phyloP scores from a whole-genome alignment of 1,140 invertebrate species.

The Littorina saxatilis region DNA sequence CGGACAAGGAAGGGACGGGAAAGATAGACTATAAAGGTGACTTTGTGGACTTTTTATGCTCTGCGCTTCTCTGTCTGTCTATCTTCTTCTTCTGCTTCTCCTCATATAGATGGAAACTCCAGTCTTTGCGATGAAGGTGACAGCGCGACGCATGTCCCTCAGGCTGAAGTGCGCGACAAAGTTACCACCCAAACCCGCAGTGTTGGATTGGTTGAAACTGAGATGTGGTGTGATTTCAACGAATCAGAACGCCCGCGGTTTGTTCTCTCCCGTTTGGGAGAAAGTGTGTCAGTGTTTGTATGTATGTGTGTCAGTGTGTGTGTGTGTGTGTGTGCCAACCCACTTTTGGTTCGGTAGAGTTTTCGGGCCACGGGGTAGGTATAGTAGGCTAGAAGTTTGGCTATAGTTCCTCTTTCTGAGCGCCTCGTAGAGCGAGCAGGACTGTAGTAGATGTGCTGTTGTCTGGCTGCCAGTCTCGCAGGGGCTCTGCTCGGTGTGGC shows the following conservation, averaged over 20 bases:
- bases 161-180: background rate
- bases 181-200: too few relatives aligned
- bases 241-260: background rate
- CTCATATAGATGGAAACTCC: background rate
- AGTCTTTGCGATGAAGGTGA: background rate
- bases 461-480: too few relatives aligned
- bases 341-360: background rate
- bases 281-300: background rate
- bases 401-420: too few relatives aligned
- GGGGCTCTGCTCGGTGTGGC: too few relatives aligned
- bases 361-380: too few relatives aligned
- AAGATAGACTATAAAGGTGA: slow-evolving; percentile 64
- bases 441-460: too few relatives aligned
- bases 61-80: background rate
- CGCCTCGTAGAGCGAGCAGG: too few relatives aligned
- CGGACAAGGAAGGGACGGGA: slow-evolving; percentile 89
- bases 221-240: too few relatives aligned
- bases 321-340: background rate
- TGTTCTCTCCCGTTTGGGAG: background rate
- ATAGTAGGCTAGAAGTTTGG: too few relatives aligned
- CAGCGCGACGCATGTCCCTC: background rate
- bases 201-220: too few relatives aligned
- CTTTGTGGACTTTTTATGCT: background rate
- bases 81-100: background rate
- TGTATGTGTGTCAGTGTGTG: too few relatives aligned